These are phyloP conservation scores for Seriola dumerili DNA, from an alignment of 2,113 vertebrate genomes.

Conservation along the genomic window DNA sequence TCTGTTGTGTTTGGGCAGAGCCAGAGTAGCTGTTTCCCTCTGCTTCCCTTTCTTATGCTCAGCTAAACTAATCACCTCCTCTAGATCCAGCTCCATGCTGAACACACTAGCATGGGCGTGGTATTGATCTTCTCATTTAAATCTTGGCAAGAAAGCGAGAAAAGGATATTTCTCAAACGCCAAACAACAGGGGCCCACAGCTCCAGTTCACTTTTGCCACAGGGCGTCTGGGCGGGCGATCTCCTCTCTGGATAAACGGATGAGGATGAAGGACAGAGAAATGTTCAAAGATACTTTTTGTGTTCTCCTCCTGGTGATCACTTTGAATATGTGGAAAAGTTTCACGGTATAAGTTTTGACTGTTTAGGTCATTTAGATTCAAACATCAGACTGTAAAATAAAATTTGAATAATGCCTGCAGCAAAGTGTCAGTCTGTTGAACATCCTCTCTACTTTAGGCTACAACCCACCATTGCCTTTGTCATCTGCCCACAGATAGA, in stretches of 20 bases:
- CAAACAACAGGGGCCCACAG: background rate
- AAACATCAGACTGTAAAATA: background rate
- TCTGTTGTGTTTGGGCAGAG: background rate
- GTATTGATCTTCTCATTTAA: background rate
- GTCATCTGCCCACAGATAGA: too few relatives aligned
- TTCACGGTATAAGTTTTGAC: background rate
- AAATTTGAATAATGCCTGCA: slow-evolving; percentile 5
- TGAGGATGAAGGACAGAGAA: background rate
- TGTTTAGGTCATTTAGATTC: slow-evolving; percentile 1
- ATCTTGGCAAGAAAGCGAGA: background rate
- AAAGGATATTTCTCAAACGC: background rate
- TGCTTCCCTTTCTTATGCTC: background rate
- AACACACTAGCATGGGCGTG: background rate
- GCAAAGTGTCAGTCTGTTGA: background rate
- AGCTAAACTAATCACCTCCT: background rate
- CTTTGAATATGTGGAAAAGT: background rate
- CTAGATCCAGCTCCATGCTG: background rate
- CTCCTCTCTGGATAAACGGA: background rate
- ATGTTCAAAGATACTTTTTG: background rate
- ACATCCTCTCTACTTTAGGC: too few relatives aligned
- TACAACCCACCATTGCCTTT: too few relatives aligned
- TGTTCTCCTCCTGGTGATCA: background rate
- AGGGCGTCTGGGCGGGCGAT: too few relatives aligned
- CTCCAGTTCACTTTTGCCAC: too few relatives aligned
- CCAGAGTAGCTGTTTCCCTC: background rate